A percentile compares a stretch with the other conserved stretches of the same genome.
Evolutionary conservation across 1,140 invertebrate species (phyloP).

Genomic region (Heliothis virescens): DNA sequence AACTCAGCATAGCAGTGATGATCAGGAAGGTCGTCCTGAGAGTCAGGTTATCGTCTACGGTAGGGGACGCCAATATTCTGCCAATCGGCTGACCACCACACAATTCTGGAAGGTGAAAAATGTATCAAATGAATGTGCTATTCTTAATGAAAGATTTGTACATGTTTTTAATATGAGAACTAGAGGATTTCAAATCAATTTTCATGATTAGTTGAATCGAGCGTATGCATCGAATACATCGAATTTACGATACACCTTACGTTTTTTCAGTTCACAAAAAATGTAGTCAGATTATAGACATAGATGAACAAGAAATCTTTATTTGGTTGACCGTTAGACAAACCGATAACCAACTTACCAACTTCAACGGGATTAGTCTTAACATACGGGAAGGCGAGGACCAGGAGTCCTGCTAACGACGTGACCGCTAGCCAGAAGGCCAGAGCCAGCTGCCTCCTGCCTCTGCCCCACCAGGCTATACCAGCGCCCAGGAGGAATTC

Average conservation of each 20-base stretch:
- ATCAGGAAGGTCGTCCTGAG: slow-evolving; percentile 63
- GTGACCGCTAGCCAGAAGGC: slow-evolving; percentile 67
- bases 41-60: slow-evolving; percentile 30
- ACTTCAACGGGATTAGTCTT: slow-evolving; percentile 59
- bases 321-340: no score
- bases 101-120: slow-evolving; percentile 59
- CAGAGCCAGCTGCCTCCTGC: slow-evolving; percentile 64
- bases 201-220: no score
- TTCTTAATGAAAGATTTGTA: no score
- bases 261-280: no score
- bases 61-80: neutral
- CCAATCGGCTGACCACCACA: slow-evolving; percentile 59
- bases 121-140: no score
- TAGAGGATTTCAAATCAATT: no score
- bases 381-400: slow-evolving; percentile 70
- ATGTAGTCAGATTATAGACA: no score
- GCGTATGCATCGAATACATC: no score
- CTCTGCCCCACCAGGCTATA: slow-evolving; percentile 68
- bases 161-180: no score
- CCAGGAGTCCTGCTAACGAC: slow-evolving; percentile 63
- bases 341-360: slow-evolving; percentile 57
- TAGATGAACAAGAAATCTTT: neutral
- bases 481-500: slow-evolving; percentile 67
- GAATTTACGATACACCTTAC: no score
- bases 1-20: slow-evolving; percentile 64